Evolutionary conservation across 2,888 invertebrate genomes (phyloP), one percentile per base, ranked within the genome.

Genomic region (Colletes collaris): DNA sequence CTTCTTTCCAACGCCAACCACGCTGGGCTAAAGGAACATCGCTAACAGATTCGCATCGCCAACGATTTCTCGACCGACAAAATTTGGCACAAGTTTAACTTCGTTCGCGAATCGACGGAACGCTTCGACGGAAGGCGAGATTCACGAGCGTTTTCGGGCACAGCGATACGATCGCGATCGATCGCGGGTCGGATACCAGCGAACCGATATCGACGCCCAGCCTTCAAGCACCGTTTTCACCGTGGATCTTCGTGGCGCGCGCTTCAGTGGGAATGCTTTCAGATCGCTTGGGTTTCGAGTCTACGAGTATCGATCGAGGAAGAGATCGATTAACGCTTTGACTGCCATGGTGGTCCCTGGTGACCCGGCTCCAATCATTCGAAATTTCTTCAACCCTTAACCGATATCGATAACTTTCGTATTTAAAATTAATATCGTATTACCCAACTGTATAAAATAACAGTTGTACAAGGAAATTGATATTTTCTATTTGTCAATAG

Each of bases 201-300:
- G 50, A 62, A 27, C 44, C 52, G 52, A 19, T 37, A 58, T 37
- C 58, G 40, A 2, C n/a, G 40, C n/a, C 6, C 4, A 40, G 40
- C 6, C 58, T 49, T 66, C 44, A 8, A 62, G 56, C 52, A 19
- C 49, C 27, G 50, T 35, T 49, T 50, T 40, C 72, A 27, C 27
- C 27, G 37, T 10, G 46, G 16, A 55, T n/a, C 27, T 44, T 50
- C 46, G 65, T 4, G 59, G 37, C 52, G 58, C 35, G 6, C 58
- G 5, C 2, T 35, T 58, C 70, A 77, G 68, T 80, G 75, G 80
- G 84, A 87, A 84, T 86, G 84, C 83, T 81, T 82, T 80, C 79
- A 58, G 35, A 63, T 68, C 55, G 79, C 76, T 71, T 77, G 71
- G 66, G 80, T 73, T 72, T 81, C 55, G 70, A 60, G 37, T 66